phyloP scores from a whole-genome alignment of 1,140 invertebrate genomes.

The Leptopilina clavipes region DNA sequence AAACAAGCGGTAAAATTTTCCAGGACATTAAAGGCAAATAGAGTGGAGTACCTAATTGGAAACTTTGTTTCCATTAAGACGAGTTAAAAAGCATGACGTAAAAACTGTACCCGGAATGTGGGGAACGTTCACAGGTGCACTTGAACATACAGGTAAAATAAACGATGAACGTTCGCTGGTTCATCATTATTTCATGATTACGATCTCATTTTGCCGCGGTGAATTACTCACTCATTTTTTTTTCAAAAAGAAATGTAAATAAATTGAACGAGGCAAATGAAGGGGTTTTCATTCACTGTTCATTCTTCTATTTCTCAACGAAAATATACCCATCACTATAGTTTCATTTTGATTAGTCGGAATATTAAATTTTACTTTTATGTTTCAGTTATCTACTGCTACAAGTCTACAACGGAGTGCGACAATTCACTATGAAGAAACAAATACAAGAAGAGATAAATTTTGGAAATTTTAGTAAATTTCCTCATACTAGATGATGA shows the following conservation, averaged over 20 bases:
- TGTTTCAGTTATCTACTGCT: too few relatives aligned
- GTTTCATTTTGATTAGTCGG: too few relatives aligned
- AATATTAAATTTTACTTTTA: too few relatives aligned
- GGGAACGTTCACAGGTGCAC: slow-evolving; percentile 33
- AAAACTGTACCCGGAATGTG: slow-evolving; percentile 25
- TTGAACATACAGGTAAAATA: slow-evolving; percentile 30
- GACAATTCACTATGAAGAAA: too few relatives aligned
- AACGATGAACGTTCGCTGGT: slow-evolving; percentile 15
- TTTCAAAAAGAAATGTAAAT: neutral
- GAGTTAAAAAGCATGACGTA: slow-evolving; percentile 35
- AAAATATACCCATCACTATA: too few relatives aligned
- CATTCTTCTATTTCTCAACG: too few relatives aligned
- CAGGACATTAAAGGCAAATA: slow-evolving; percentile 30
- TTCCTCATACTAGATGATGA: too few relatives aligned
- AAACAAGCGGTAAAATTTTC: slow-evolving; percentile 34
- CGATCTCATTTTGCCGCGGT: slow-evolving; percentile 30
- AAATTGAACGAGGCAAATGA: slow-evolving; percentile 12
- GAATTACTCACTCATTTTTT: slow-evolving; percentile 20
- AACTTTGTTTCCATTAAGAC: slow-evolving; percentile 30
- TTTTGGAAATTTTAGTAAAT: too few relatives aligned
- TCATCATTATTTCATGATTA: slow-evolving; percentile 33
- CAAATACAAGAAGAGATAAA: too few relatives aligned
- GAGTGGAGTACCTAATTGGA: slow-evolving; percentile 22
- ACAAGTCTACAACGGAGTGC: too few relatives aligned
- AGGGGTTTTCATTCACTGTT: neutral